These are phyloP conservation scores for Macropis europaea DNA, from an alignment of 2,888 invertebrate species.

Conservation along the genomic window DNA sequence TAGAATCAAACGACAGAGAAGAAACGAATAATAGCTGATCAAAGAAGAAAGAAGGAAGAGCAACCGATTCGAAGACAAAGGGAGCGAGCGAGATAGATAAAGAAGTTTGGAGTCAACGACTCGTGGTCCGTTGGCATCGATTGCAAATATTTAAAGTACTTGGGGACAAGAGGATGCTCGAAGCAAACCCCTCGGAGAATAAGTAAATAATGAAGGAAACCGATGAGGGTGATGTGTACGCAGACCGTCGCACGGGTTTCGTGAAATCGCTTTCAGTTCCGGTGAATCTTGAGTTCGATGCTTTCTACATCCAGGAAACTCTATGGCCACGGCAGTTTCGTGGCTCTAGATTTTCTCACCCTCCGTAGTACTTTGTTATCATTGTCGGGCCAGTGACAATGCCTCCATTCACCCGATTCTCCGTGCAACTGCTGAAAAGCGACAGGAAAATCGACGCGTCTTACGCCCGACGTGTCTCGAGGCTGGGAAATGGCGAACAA, in stretches of 20 bases:
- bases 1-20: background rate
- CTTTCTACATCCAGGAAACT: background rate
- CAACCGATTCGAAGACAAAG: background rate
- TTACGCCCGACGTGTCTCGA: no score
- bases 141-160: constrained; percentile 76
- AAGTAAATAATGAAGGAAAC: constrained; percentile 49
- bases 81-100: background rate
- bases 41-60: background rate
- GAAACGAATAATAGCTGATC: no score
- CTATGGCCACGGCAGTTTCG: no score
- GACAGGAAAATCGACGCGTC: background rate
- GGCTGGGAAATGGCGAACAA: no score
- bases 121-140: constrained; percentile 71
- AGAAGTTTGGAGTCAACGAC: constrained; percentile 70
- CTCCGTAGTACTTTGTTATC: background rate
- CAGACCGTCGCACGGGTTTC: constrained; percentile 27
- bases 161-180: constrained; percentile 54
- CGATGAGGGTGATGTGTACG: constrained; percentile 25
- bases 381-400: no score
- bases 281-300: constrained; percentile 10
- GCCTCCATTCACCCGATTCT: no score
- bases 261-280: constrained; percentile 36
- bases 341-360: background rate
- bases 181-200: constrained; percentile 26
- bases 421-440: background rate